Conservation (phyloP, 2,888 invertebrate genomes). For the Troides oblongomaculatus region DNA sequence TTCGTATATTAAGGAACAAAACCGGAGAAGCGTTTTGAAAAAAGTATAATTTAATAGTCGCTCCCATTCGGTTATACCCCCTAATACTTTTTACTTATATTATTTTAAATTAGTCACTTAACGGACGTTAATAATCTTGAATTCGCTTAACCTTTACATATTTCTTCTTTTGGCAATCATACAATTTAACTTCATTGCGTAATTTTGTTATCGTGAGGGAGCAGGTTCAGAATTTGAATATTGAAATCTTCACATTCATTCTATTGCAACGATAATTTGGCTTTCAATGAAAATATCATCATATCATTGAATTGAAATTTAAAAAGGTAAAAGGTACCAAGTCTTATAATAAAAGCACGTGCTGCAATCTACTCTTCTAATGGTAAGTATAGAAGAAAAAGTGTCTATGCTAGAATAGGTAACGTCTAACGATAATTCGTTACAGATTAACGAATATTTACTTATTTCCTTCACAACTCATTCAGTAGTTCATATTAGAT, state of each 20-base stretch:
- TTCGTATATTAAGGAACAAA: too few relatives aligned
- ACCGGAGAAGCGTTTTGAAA: neutral
- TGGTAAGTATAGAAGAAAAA: too few relatives aligned
- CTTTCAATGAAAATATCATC: neutral
- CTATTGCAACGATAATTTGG: neutral
- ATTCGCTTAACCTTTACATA: constrained; percentile 6
- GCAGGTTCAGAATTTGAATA: constrained; percentile 4
- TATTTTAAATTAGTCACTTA: neutral
- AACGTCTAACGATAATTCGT: too few relatives aligned
- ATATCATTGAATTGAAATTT: too few relatives aligned
- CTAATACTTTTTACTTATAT: neutral
- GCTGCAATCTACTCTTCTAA: too few relatives aligned
- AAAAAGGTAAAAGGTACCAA: too few relatives aligned
- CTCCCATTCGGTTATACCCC: neutral
- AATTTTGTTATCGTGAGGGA: constrained; percentile 24
- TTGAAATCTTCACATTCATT: constrained; percentile 1
- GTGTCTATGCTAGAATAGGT: too few relatives aligned
- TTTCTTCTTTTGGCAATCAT: constrained; percentile 20
- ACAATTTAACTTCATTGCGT: constrained; percentile 24
- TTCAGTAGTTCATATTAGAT: too few relatives aligned
- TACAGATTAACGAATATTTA: too few relatives aligned
- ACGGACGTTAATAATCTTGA: neutral
- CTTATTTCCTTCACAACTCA: too few relatives aligned
- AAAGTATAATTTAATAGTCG: neutral
- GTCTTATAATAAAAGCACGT: too few relatives aligned